Base-by-base conservation (phyloP, 2,888 invertebrate genomes). In the Priocnemis perturbator region DNA sequence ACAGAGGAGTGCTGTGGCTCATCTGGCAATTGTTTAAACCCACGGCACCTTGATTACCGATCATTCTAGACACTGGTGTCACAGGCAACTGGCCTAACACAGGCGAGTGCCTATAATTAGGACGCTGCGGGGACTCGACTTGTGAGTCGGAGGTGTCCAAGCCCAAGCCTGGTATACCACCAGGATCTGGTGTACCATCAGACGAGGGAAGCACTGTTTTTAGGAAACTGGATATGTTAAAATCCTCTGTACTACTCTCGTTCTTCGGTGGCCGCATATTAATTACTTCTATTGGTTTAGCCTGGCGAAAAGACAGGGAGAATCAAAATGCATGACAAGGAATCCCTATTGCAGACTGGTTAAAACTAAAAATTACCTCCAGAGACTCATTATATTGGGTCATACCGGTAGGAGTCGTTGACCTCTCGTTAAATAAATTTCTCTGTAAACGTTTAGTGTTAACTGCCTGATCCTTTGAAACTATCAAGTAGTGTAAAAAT, bases 231-330 rank as follows among this genome's bases (percentile, higher is more conserved):
- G 91, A 90, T 75, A 92, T 90, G 81, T 90, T 91, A 80, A 92
- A 92, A 48, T 86, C 83, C 3, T 82, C 76, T 91, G 62, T 91
- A 90, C 72, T 89, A 84, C 48, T 75, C 69, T 83, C 83, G 3
- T 65, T 75, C 58, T 85, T 84, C 14, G 83, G 82, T 2, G 90
- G 91, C 45, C 93, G 91, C 64, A 91, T 90, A 55, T 90, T 91
- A 79, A 92, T 92, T n/a, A 92, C 92, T 84, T 92, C 91, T 70
- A 92, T 92, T 58, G 91, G 90, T 83, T 91, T 91, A 65, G 90
- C 90, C 90, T 87, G 62, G 59, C 79, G 73, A 71, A 60, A 55
- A 58, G 59, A 56, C 60, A 19, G 69, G 44, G 37, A 1, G 7
- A 17, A n/a, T 21, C 52, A 30, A 60, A 60, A 57, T 19, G 17